Evolutionary conservation across 2,113 vertebrate genomes (phyloP).

Genomic region (Miniopterus natalensis): DNA sequence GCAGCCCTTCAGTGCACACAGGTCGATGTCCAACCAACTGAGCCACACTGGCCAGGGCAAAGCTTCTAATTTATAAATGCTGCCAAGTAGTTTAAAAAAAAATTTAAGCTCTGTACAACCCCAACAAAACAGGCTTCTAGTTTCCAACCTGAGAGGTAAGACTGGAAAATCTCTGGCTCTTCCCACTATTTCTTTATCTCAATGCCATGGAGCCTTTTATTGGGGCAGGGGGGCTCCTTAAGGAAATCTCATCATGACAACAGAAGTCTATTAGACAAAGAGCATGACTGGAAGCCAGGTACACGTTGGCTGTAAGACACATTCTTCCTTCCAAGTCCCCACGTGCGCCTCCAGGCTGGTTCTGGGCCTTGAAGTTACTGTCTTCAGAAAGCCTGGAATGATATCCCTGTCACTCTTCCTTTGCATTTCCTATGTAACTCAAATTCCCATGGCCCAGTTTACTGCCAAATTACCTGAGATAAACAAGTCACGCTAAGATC

Average conservation of each 20-base stretch:
- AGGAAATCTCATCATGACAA: not conserved
- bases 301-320: not conserved
- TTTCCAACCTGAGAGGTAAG: conserved; percentile 13
- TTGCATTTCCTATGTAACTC: conserved; percentile 66
- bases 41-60: not conserved
- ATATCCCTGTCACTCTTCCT: conserved; percentile 62
- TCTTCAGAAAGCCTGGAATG: conserved; percentile 22
- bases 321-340: not conserved
- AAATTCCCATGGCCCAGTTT: conserved; percentile 72
- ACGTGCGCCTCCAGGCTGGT: not conserved
- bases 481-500: conserved; percentile 78
- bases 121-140: not conserved
- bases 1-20: not conserved
- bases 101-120: not conserved
- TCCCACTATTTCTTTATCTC: not conserved
- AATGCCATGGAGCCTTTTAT: not conserved
- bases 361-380: not conserved
- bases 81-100: not conserved
- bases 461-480: conserved; percentile 79
- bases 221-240: not conserved
- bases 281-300: not conserved
- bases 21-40: not conserved
- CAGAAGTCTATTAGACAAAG: conserved; percentile 1
- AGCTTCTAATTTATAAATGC: conserved; percentile 25
- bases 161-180: not conserved